A percentile compares a stretch with the other conserved stretches of the same genome.
Conservation (phyloP, 2,797 vertebrate genomes). For the Arnoldichthys spilopterus region DNA sequence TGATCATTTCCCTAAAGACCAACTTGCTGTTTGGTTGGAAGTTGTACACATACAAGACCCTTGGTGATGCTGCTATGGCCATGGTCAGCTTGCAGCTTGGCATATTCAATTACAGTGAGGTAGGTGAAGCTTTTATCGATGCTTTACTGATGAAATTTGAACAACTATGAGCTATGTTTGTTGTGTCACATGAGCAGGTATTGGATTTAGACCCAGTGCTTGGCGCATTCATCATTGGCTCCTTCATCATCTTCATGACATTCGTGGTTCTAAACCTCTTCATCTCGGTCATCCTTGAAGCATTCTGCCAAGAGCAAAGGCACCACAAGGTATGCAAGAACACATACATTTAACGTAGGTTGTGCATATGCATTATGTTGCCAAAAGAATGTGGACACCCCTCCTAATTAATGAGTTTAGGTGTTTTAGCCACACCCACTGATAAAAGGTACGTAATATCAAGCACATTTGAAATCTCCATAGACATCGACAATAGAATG, state of each 20-base stretch:
- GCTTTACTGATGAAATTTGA: too few relatives aligned
- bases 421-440: too few relatives aligned
- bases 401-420: too few relatives aligned
- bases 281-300: constrained; percentile 93
- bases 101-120: constrained; percentile 97
- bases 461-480: too few relatives aligned
- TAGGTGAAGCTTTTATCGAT: constrained; percentile 56
- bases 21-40: constrained; percentile 96
- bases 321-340: constrained; percentile 81
- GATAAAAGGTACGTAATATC: too few relatives aligned
- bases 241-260: constrained; percentile 94
- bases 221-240: constrained; percentile 89
- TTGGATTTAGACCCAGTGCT: constrained; percentile 89
- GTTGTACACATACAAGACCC: constrained; percentile 89
- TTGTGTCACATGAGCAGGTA: constrained; percentile 75
- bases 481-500: too few relatives aligned
- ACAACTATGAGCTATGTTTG: neutral
- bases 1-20: constrained; percentile 73
- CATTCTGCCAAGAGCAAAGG: constrained; percentile 91
- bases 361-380: too few relatives aligned
- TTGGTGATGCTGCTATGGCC: constrained; percentile 87
- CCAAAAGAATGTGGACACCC: too few relatives aligned
- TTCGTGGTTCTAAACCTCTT: constrained; percentile 96
- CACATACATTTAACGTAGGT: too few relatives aligned
- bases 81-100: constrained; percentile 94